phyloP scores from a whole-genome alignment of 2,888 invertebrate species.

The Empis livida region DNA sequence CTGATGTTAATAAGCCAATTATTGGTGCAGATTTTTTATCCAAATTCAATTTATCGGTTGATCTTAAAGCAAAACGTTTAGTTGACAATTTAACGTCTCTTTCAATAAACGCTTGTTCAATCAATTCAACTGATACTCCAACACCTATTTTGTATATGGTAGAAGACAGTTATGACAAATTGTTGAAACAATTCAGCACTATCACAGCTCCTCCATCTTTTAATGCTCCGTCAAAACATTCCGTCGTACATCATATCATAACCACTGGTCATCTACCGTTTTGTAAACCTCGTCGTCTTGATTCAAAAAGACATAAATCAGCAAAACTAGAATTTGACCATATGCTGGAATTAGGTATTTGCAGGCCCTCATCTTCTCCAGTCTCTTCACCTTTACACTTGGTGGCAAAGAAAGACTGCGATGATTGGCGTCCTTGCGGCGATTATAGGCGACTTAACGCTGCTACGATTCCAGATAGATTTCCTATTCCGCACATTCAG shows the following conservation, averaged over 20 bases:
- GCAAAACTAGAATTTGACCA: constrained; percentile 10
- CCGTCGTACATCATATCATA: constrained; percentile 8
- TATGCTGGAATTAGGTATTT: constrained; percentile 4
- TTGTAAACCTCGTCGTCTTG: constrained; percentile 8
- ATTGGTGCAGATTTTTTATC: constrained; percentile 1
- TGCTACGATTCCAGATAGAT: constrained; percentile 3
- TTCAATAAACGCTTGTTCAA: background rate
- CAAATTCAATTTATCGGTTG: background rate
- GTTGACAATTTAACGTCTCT: background rate
- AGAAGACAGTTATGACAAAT: background rate
- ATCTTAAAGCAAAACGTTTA: background rate
- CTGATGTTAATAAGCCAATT: background rate
- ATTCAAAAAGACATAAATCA: constrained; percentile 10
- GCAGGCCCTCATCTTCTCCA: constrained; percentile 3
- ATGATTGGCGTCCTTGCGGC: constrained; percentile 5
- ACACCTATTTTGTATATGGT: background rate
- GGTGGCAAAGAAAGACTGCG: constrained; percentile 4
- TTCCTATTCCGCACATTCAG: constrained; percentile 4
- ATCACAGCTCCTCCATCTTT: background rate
- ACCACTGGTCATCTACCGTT: constrained; percentile 11
- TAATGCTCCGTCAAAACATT: constrained; percentile 1
- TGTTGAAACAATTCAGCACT: background rate
- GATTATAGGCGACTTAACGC: constrained; percentile 5
- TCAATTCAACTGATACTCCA: background rate
- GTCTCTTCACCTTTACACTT: constrained; percentile 9